These are phyloP conservation scores for Asarcornis scutulata DNA, from an alignment of 2,113 vertebrate species.

Conservation along the genomic window DNA sequence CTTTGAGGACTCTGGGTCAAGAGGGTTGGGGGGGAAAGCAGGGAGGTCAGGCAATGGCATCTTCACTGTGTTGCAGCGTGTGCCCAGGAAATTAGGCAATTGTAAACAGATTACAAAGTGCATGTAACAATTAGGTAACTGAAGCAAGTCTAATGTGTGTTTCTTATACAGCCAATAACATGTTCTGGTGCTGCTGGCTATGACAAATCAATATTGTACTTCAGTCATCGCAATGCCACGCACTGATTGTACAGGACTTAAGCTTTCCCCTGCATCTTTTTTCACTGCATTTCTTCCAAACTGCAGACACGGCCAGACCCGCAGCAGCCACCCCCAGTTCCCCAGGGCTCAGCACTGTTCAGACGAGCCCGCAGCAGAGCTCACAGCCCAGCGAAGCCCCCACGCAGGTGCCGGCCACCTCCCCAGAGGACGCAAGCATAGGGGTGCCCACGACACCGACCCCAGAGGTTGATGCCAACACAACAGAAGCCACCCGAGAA, in stretches of 20 bases:
- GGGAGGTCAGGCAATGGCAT: neutral
- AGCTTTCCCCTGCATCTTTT: neutral
- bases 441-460: accelerated
- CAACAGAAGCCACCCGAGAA: accelerated
- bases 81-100: neutral
- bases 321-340: neutral
- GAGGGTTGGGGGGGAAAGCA: neutral
- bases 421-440: accelerated
- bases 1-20: neutral
- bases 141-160: neutral
- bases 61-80: neutral
- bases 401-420: accelerated
- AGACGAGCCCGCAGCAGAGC: accelerated
- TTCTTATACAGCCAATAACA: neutral
- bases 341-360: accelerated
- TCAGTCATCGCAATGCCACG: neutral
- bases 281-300: neutral
- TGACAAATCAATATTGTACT: neutral
- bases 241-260: neutral
- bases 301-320: accelerated
- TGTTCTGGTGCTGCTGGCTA: neutral
- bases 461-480: neutral
- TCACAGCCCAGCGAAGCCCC: neutral
- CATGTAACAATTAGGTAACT: neutral
- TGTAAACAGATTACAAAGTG: neutral